Evolutionary conservation across 1,140 invertebrate species (phyloP).

Genomic region (Drosophila lacertosa): DNA sequence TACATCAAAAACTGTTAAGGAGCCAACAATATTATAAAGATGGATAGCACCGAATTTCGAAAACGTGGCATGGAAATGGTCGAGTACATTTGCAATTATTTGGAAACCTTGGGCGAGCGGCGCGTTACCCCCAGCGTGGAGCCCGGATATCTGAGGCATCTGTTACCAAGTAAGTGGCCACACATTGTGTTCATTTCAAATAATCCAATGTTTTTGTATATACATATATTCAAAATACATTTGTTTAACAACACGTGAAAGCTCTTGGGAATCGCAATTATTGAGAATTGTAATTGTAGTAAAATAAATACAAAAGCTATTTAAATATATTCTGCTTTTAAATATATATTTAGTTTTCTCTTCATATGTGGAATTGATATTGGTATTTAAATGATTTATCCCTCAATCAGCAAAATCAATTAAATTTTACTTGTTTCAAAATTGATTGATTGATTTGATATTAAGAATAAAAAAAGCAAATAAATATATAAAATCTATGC

Average conservation of each 20-base stretch:
- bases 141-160: conserved; percentile 94
- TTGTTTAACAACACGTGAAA: neutral
- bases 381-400: no score
- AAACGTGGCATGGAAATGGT: conserved; percentile 97
- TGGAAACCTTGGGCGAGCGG: conserved; percentile 92
- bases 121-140: conserved; percentile 96
- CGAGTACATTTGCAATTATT: conserved; percentile 98
- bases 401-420: no score
- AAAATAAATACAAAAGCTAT: no score
- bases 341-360: no score
- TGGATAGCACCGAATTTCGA: conserved; percentile 96
- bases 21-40: conserved; percentile 77
- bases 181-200: neutral
- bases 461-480: no score
- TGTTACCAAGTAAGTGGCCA: conserved; percentile 88
- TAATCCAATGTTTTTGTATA: neutral
- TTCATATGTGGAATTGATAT: no score
- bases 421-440: no score
- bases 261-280: no score
- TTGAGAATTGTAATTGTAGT: no score
- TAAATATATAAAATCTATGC: no score
- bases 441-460: no score
- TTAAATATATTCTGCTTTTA: no score
- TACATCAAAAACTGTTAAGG: conserved; percentile 23
- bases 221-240: conserved; percentile 1